Evolutionary conservation across 2,113 vertebrate genomes (phyloP).

Genomic region (Panthera leo): DNA sequence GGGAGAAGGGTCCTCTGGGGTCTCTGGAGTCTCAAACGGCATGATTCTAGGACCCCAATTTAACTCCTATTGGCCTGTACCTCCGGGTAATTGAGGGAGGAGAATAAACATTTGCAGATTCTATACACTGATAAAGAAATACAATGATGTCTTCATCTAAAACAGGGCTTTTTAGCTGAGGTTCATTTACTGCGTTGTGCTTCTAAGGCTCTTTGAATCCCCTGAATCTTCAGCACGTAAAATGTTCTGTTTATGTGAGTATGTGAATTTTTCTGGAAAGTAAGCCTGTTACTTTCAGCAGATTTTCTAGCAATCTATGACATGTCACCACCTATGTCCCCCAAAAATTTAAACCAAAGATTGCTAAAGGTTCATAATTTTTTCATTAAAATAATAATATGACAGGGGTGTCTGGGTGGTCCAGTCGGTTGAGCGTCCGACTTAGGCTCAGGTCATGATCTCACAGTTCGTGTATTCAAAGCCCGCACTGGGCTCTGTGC

Average conservation of each 20-base stretch:
- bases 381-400: not conserved
- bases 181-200: not conserved
- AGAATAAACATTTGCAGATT: not conserved
- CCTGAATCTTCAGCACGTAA: not conserved
- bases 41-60: not conserved
- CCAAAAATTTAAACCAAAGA: not conserved
- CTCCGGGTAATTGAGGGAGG: not conserved
- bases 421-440: no score
- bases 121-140: not conserved
- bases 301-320: not conserved
- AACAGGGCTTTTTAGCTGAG: not conserved
- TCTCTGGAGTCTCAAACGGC: not conserved
- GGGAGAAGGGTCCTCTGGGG: not conserved
- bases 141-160: not conserved
- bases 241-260: not conserved
- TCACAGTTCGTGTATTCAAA: rapidly evolving
- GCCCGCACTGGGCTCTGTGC: rapidly evolving
- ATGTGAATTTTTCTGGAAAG: not conserved
- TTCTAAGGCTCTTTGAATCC: not conserved
- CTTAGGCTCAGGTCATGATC: no score
- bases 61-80: not conserved
- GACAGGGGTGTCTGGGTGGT: no score
- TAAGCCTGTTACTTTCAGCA: not conserved
- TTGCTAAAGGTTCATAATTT: not conserved
- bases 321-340: no score